These are phyloP conservation scores for Choloepus didactylus DNA, from an alignment of 2,797 vertebrate species.

Conservation along the genomic window DNA sequence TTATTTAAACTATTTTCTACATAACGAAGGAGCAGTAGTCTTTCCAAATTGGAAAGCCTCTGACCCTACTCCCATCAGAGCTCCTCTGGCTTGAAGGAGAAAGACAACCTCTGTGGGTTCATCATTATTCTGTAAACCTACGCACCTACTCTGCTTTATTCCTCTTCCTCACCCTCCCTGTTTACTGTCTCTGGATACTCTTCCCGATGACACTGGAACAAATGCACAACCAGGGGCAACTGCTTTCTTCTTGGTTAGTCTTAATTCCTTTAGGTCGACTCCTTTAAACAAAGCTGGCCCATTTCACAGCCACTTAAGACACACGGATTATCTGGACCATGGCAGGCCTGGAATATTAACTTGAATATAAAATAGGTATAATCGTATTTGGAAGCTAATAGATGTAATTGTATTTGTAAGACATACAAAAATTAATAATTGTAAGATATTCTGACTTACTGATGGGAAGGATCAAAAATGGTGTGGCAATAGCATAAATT, in stretches of 20 bases:
- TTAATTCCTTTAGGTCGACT: neutral
- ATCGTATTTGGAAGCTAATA: neutral
- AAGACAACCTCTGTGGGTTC: neutral
- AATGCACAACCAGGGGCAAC: neutral
- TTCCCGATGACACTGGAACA: neutral
- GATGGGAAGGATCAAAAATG: neutral
- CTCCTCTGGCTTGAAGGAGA: neutral
- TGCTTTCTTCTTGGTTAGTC: neutral
- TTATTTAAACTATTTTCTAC: neutral
- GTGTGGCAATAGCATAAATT: neutral
- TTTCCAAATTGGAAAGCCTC: neutral
- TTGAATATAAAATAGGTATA: neutral
- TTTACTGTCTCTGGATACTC: too few relatives aligned
- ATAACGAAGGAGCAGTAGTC: neutral
- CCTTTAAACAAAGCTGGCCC: neutral
- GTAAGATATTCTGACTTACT: conserved; percentile 46
- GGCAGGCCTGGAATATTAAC: neutral
- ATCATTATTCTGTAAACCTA: neutral
- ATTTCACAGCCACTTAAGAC: neutral
- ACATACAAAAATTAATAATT: neutral
- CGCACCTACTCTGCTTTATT: neutral
- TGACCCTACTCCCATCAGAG: neutral
- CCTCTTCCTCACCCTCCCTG: neutral
- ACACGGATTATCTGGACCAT: neutral
- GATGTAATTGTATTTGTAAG: neutral